phyloP scores from a whole-genome alignment of 35 echinoderm and acorn worm genomes.

The Chiridota heheva region DNA sequence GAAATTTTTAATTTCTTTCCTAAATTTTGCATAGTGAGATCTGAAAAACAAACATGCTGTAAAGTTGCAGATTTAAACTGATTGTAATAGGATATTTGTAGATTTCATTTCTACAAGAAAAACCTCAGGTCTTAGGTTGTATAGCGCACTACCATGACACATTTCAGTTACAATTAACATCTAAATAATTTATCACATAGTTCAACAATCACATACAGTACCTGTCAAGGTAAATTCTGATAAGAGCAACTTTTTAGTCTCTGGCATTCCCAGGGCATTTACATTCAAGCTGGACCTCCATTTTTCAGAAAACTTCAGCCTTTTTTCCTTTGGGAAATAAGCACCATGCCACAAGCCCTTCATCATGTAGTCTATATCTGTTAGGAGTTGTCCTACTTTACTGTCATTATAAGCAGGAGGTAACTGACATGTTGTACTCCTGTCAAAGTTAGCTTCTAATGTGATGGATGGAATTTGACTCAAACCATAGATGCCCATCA shows the following conservation, averaged over 20 bases:
- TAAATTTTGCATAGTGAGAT: no score
- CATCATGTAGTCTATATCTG: constrained; percentile 96
- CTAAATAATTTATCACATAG: no score
- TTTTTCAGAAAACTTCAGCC: constrained; percentile 83
- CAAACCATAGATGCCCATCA: constrained; percentile 88
- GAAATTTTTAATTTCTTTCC: no score
- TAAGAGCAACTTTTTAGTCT: constrained; percentile 86
- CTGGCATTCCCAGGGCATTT: constrained; percentile 67
- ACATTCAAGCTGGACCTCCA: constrained; percentile 96
- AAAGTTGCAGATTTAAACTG: no score
- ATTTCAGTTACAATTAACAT: no score
- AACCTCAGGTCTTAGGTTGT: no score
- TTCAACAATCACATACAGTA: no score
- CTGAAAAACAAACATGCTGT: no score
- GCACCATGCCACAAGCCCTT: constrained; percentile 92
- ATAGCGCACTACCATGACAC: no score
- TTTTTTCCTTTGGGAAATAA: constrained; percentile 89
- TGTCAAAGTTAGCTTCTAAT: constrained; percentile 82
- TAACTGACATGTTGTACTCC: constrained; percentile 75
- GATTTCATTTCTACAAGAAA: no score
- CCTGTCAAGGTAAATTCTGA: constrained; percentile 90
- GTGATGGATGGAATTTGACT: constrained; percentile 74
- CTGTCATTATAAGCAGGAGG: constrained; percentile 92
- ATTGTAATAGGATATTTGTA: no score
- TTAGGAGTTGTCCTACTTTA: constrained; percentile 75